Evolutionary conservation across 2,888 invertebrate genomes (phyloP).

Genomic region (Pterostichus niger): DNA sequence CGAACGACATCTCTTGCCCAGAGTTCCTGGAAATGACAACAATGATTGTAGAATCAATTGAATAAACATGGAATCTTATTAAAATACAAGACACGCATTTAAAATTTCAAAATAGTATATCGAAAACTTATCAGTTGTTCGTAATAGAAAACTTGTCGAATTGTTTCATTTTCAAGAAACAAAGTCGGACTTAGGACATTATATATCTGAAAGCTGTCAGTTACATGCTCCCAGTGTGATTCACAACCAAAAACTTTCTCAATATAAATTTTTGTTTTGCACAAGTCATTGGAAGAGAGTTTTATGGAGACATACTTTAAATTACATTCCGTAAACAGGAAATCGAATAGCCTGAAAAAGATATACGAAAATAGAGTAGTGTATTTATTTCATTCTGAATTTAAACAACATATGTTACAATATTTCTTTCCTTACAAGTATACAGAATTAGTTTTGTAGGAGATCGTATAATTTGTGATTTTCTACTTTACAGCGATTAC

Average conservation of each 20-base stretch:
- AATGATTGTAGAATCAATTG: too few species aligned
- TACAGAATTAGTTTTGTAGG: background rate
- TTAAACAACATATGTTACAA: constrained; percentile 1
- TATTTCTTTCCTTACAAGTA: background rate
- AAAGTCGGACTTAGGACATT: constrained; percentile 18
- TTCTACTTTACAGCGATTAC: background rate
- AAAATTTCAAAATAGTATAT: too few species aligned
- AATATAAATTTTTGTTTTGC: constrained; percentile 16
- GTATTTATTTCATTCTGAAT: background rate
- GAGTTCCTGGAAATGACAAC: too few species aligned
- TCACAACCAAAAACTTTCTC: constrained; percentile 23
- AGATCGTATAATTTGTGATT: constrained; percentile 7
- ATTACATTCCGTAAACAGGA: constrained; percentile 17
- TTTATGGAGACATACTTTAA: constrained; percentile 20
- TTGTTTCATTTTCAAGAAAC: constrained; percentile 29
- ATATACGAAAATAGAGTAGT: constrained; percentile 17
- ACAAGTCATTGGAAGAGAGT: constrained; percentile 7
- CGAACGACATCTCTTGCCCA: too few species aligned
- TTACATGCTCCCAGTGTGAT: constrained; percentile 12
- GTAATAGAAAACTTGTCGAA: too few species aligned
- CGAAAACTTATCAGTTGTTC: too few species aligned
- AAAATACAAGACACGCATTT: too few species aligned
- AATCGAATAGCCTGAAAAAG: constrained; percentile 5
- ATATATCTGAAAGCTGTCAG: constrained; percentile 31
- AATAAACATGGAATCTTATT: too few species aligned